Percentiles rank a stretch among this genome's conserved stretches.
Conservation (phyloP, 1,140 invertebrate species). For the Brachionus rotundiformis region DNA sequence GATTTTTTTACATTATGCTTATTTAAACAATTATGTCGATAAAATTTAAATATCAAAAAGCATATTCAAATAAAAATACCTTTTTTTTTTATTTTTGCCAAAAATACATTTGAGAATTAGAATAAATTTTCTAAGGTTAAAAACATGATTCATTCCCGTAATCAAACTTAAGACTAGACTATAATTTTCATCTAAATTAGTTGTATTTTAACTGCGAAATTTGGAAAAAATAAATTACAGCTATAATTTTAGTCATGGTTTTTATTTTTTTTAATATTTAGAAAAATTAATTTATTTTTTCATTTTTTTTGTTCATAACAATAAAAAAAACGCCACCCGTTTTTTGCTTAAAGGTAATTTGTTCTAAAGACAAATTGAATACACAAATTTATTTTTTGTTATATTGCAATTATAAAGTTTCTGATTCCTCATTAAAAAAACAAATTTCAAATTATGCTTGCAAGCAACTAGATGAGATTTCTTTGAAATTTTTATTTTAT, state of each 20-base stretch:
- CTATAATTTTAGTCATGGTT: neutral
- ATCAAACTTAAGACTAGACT: neutral
- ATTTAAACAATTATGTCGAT: conserved; percentile 9
- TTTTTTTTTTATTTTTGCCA: neutral
- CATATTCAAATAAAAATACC: neutral
- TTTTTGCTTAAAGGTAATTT: conserved; percentile 25
- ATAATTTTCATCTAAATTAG: neutral
- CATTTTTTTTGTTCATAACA: neutral
- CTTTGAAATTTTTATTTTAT: neutral
- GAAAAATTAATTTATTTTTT: neutral
- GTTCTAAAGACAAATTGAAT: conserved; percentile 22
- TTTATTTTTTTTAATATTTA: neutral
- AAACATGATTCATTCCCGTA: neutral
- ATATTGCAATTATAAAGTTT: conserved; percentile 32
- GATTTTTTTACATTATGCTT: neutral
- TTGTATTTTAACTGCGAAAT: neutral
- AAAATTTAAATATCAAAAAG: conserved; percentile 5
- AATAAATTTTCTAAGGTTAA: conserved; percentile 1
- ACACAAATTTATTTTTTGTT: conserved; percentile 18
- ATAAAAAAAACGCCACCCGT: neutral
- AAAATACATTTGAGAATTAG: neutral
- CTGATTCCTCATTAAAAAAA: conserved; percentile 13
- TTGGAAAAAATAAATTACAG: neutral
- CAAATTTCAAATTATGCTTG: conserved; percentile 26
- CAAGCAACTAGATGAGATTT: neutral